Percentiles rank a stretch among this genome's conserved stretches.
These are phyloP conservation scores for Cataglyphis altisquamis DNA, from an alignment of 2,888 invertebrate species.

Conservation along the genomic window DNA sequence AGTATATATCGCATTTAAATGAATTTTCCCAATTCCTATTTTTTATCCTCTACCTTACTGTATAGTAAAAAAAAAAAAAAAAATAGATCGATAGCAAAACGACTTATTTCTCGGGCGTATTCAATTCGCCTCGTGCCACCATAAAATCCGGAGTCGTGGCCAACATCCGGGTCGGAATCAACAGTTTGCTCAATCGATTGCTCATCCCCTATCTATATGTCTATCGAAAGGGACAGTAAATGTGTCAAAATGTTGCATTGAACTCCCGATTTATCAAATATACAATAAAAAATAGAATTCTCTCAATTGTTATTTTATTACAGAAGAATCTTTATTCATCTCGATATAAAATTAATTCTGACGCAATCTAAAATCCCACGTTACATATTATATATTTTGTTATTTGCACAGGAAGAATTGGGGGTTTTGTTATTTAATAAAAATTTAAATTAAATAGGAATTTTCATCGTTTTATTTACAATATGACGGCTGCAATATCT, in stretches of 20 bases:
- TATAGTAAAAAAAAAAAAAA: not conserved
- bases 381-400: conserved; percentile 34
- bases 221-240: conserved; percentile 57
- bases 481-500: not conserved
- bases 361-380: not conserved
- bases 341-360: not conserved
- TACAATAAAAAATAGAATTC: not conserved
- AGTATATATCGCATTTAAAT: not conserved
- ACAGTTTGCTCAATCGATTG: conserved; percentile 86
- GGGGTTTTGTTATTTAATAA: not conserved
- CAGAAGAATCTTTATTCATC: not conserved
- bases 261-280: not conserved
- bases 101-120: conserved; percentile 29
- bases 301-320: conserved; percentile 2
- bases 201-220: conserved; percentile 69
- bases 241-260: conserved; percentile 10
- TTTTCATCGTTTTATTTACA: not conserved
- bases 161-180: conserved; percentile 85
- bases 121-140: conserved; percentile 49
- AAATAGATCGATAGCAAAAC: conserved; percentile 45
- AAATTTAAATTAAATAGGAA: conserved; percentile 11
- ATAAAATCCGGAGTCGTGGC: conserved; percentile 71
- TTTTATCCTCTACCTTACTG: not conserved
- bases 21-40: not conserved
- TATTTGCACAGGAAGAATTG: not conserved